These are phyloP conservation scores for Noctilio leporinus DNA, from an alignment of 2,113 vertebrate species.

Conservation along the genomic window DNA sequence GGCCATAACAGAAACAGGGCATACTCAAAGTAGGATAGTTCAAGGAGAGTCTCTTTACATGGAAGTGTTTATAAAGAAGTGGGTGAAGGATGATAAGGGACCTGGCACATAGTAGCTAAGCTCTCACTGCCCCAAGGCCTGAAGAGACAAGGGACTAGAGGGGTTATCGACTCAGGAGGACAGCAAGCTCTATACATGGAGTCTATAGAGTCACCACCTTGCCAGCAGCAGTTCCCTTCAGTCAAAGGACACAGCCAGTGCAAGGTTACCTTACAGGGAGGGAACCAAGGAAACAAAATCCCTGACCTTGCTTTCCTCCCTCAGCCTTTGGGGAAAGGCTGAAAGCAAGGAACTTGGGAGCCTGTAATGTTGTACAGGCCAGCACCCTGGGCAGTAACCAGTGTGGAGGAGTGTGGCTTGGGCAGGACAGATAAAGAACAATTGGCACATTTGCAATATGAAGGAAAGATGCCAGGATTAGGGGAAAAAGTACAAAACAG, in stretches of 20 bases:
- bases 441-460: neutral
- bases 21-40: neutral
- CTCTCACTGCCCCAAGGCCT: neutral
- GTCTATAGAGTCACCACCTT: neutral
- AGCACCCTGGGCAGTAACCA: neutral
- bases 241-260: neutral
- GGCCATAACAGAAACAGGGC: neutral
- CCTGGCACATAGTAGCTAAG: neutral
- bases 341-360: neutral
- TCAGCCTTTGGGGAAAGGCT: neutral
- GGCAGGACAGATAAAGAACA: neutral
- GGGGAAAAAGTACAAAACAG: neutral
- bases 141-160: neutral
- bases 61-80: neutral
- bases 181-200: no score
- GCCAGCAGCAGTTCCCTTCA: neutral
- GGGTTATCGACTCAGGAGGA: neutral
- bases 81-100: neutral
- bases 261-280: neutral
- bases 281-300: neutral
- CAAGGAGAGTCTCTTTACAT: neutral
- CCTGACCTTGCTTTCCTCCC: neutral
- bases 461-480: neutral
- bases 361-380: neutral
- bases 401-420: neutral